Percentiles rank a stretch among this genome's conserved stretches.
Conservation (phyloP, 1,140 invertebrate species). For the Drosophila simulans region DNA sequence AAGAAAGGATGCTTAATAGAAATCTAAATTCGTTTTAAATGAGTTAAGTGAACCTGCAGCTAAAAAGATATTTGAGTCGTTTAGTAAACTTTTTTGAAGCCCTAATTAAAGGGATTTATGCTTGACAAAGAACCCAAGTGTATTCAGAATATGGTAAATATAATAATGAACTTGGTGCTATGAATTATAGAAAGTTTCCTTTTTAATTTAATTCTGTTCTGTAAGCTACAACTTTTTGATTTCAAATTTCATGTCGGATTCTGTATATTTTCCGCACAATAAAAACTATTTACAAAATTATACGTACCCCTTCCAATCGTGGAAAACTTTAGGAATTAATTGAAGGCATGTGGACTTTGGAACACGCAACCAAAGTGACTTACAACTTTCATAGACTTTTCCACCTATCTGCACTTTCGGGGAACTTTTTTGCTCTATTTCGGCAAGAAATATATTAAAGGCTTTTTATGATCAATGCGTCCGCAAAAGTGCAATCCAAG, state of each 20-base stretch:
- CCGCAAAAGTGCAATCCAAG: constrained; percentile 58
- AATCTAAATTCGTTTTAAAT: constrained; percentile 42
- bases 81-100: constrained; percentile 2
- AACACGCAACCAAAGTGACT: constrained; percentile 8
- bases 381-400: constrained; percentile 23
- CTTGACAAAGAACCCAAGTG: background rate
- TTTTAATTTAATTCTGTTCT: too few relatives aligned
- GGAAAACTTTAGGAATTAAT: constrained; percentile 36
- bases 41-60: constrained; percentile 1
- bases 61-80: constrained; percentile 1
- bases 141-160: background rate
- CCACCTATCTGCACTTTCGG: constrained; percentile 15
- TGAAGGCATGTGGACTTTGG: background rate
- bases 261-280: background rate
- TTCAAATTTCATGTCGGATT: background rate
- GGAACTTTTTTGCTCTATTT: background rate
- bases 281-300: constrained; percentile 7
- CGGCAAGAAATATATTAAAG: constrained; percentile 35
- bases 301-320: background rate
- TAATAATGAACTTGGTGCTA: too few relatives aligned
- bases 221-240: too few relatives aligned
- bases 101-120: background rate
- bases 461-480: constrained; percentile 69
- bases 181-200: too few relatives aligned
- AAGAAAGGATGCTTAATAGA: constrained; percentile 8